Conservation (phyloP, 2,113 vertebrate genomes). For the Percina caprodes region DNA sequence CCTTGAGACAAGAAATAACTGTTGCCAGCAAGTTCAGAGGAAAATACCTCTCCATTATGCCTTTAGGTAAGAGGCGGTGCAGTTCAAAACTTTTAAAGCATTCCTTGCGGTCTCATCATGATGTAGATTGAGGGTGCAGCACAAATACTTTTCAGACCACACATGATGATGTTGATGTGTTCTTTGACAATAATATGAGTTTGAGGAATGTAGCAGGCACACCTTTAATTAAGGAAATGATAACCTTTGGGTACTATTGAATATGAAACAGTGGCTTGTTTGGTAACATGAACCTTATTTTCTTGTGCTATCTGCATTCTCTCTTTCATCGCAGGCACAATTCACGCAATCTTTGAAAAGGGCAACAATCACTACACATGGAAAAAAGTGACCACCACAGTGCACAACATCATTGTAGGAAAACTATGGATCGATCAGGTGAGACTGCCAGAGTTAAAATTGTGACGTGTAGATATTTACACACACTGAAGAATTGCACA, state of each 20-base stretch:
- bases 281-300: neutral
- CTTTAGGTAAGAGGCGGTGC: constrained; percentile 86
- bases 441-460: constrained; percentile 37
- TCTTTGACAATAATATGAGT: neutral
- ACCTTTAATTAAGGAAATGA: neutral
- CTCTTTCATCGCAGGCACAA: constrained; percentile 85
- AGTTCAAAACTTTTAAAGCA: neutral
- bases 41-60: constrained; percentile 98
- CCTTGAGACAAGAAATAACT: constrained; percentile 93
- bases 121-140: neutral
- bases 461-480: too few relatives aligned
- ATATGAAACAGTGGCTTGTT: neutral
- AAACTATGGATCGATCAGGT: constrained; percentile 99
- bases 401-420: constrained; percentile 98
- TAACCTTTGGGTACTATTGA: rapidly evolving
- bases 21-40: constrained; percentile 98
- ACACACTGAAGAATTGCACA: neutral
- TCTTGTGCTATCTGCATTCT: rapidly evolving
- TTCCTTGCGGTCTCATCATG: neutral
- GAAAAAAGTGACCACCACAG: constrained; percentile 98
- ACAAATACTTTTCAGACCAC: rapidly evolving
- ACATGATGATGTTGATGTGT: neutral
- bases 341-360: constrained; percentile 94
- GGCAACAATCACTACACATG: constrained; percentile 95
- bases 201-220: neutral